A percentile compares a stretch with the other conserved stretches of the same genome.
These are phyloP conservation scores for Mus minutoides DNA, from an alignment of 2,797 vertebrate genomes.

Conservation along the genomic window DNA sequence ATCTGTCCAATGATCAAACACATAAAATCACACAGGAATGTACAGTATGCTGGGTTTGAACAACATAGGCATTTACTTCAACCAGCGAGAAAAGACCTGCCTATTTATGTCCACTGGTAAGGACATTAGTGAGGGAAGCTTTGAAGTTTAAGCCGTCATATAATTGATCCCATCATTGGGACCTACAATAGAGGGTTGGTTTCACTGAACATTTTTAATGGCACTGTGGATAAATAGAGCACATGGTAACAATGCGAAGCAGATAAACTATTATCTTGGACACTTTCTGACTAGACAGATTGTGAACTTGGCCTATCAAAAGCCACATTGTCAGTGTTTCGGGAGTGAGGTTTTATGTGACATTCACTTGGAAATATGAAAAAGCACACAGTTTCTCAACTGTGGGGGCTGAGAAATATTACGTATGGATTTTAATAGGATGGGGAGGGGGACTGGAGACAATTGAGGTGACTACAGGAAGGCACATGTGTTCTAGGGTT, in stretches of 20 bases:
- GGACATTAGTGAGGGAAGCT: slow-evolving; percentile 81
- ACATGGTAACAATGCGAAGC: slow-evolving; percentile 45
- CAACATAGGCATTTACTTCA: slow-evolving; percentile 74
- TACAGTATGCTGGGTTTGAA: slow-evolving; percentile 79
- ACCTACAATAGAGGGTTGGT: slow-evolving; percentile 57
- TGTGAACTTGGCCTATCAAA: slow-evolving; percentile 56
- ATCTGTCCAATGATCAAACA: slow-evolving; percentile 73
- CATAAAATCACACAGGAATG: slow-evolving; percentile 81
- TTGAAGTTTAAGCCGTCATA: slow-evolving; percentile 79
- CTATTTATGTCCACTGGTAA: slow-evolving; percentile 78
- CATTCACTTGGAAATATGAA: slow-evolving; percentile 3
- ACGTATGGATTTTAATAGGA: not conserved
- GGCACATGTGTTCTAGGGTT: not conserved
- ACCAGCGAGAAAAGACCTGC: slow-evolving; percentile 72
- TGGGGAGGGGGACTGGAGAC: not conserved
- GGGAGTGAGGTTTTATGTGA: not conserved
- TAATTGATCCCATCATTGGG: slow-evolving; percentile 70
- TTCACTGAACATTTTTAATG: slow-evolving; percentile 67
- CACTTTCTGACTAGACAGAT: slow-evolving; percentile 59
- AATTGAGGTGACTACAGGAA: not conserved
- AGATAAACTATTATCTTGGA: slow-evolving; percentile 31
- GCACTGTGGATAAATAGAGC: slow-evolving; percentile 31
- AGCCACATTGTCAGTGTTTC: not conserved
- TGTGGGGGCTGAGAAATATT: not conserved
- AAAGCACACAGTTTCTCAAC: not conserved